Conservation (phyloP, 2,797 vertebrate genomes). For the Psittacula echo region DNA sequence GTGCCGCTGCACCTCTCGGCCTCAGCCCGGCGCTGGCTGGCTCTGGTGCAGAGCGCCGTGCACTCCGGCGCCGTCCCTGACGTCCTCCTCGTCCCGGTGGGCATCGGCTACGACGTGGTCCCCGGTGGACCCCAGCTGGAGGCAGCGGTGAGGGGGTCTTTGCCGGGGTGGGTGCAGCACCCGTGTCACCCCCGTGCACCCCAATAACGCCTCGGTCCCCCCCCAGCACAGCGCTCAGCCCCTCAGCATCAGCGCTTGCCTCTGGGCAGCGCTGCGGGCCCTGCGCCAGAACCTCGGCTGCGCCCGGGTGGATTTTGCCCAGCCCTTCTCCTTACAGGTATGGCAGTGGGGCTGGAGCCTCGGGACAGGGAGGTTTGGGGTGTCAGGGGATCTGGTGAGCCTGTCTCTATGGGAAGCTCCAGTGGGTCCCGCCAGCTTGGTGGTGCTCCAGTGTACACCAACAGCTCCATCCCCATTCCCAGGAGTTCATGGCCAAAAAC, state of each 20-base stretch:
- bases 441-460: not conserved
- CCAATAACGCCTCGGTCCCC: not conserved
- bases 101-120: conserved; percentile 84
- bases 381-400: not conserved
- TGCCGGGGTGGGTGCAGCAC: not conserved
- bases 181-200: fast-evolving
- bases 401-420: not conserved
- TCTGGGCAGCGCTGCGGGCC: conserved; percentile 27
- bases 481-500: conserved; percentile 84
- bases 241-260: conserved; percentile 1
- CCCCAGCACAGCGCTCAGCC: not conserved
- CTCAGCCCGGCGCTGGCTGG: conserved; percentile 82
- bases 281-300: conserved; percentile 49
- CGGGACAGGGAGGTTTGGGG: not conserved
- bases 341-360: fast-evolving
- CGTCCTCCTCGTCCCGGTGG: conserved; percentile 84
- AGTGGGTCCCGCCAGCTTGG: fast-evolving
- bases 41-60: conserved; percentile 77
- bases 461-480: not conserved
- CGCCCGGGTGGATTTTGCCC: conserved; percentile 85
- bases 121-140: not conserved
- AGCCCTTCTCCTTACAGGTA: conserved; percentile 93
- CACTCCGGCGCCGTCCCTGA: conserved; percentile 77
- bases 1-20: conserved; percentile 11
- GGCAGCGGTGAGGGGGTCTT: conserved; percentile 53